Conservation (phyloP, 2,888 invertebrate genomes). For the Desoria tigrina region DNA sequence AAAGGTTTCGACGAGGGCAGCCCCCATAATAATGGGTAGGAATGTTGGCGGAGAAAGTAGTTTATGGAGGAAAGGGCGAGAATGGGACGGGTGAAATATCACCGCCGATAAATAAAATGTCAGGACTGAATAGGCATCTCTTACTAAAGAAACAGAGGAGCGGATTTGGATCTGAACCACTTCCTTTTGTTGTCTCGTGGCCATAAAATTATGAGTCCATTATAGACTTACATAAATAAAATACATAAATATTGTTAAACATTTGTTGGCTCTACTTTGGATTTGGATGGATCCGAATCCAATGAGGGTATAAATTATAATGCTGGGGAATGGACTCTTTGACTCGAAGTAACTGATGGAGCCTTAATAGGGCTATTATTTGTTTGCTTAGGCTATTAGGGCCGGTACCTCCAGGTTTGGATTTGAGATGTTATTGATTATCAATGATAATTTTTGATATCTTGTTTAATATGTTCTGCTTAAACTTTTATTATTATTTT, state of each 20-base stretch:
- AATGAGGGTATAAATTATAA: no score
- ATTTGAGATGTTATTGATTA: no score
- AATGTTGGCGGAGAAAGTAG: slow-evolving; percentile 5
- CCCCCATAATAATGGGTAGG: neutral
- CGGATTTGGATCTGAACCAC: slow-evolving; percentile 20
- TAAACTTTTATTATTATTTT: no score
- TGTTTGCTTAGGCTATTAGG: no score
- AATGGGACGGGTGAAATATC: slow-evolving; percentile 36
- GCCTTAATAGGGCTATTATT: no score
- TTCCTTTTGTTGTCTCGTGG: slow-evolving; percentile 32
- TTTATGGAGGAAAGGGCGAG: neutral
- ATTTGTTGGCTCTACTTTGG: slow-evolving; percentile 3
- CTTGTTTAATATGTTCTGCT: no score
- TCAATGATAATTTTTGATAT: no score
- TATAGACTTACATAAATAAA: slow-evolving; percentile 6
- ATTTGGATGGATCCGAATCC: neutral
- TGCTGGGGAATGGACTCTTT: no score
- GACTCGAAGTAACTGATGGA: no score
- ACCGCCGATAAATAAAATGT: slow-evolving; percentile 37
- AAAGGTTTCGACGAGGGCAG: neutral
- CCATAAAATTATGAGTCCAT: slow-evolving; percentile 47
- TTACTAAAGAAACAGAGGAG: slow-evolving; percentile 18
- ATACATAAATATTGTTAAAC: neutral
- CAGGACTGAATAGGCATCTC: slow-evolving; percentile 3
- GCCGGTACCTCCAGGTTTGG: no score